These are phyloP conservation scores for Epirrhoe tristata DNA, from an alignment of 2,888 invertebrate genomes.

Conservation along the genomic window DNA sequence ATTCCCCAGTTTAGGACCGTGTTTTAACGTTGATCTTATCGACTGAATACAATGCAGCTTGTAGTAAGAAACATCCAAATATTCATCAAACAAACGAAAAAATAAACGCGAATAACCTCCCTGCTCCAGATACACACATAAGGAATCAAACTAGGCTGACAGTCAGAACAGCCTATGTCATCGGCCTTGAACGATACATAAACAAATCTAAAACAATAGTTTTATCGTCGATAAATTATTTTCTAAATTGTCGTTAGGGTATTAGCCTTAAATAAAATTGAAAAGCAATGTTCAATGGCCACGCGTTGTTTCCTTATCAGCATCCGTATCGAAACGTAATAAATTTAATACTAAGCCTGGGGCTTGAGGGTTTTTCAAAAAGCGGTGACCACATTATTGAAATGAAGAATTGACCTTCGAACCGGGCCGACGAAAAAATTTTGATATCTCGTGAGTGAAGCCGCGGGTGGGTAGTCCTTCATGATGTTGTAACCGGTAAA, in stretches of 20 bases:
- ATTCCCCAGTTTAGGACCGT: too few species aligned
- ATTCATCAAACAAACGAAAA: too few species aligned
- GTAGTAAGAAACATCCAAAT: too few species aligned
- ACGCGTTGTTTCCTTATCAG: conserved; percentile 28
- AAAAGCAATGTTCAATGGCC: conserved; percentile 32
- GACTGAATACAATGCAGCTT: too few species aligned
- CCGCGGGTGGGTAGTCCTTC: too few species aligned
- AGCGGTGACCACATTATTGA: not conserved
- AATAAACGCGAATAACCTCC: too few species aligned
- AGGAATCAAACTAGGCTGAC: not conserved
- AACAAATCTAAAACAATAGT: conserved; percentile 25
- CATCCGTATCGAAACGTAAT: conserved; percentile 21
- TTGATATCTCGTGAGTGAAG: too few species aligned
- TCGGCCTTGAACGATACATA: conserved; percentile 22
- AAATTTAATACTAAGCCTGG: conserved; percentile 1
- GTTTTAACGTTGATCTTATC: too few species aligned
- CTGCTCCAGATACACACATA: too few species aligned
- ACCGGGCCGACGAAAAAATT: too few species aligned
- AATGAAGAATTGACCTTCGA: too few species aligned
- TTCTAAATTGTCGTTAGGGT: conserved; percentile 25
- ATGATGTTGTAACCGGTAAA: too few species aligned
- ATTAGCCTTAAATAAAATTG: conserved; percentile 30
- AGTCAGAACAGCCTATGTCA: conserved; percentile 3
- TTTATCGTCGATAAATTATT: conserved; percentile 24
- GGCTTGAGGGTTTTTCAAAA: not conserved